Conservation (phyloP, 2,797 vertebrate species). For the Cichlasoma orientale region DNA sequence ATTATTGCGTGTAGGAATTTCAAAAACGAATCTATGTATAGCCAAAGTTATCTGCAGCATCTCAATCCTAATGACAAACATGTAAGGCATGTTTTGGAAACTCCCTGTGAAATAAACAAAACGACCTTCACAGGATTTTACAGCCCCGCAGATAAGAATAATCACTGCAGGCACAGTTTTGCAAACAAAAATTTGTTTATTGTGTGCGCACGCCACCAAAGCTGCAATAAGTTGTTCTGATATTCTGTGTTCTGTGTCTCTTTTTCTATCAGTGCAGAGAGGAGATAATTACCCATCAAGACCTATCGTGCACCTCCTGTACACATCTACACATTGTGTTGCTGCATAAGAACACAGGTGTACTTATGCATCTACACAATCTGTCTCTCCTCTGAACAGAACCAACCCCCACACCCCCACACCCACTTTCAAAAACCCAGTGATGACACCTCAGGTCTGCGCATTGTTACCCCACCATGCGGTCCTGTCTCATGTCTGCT, state of each 20-base stretch:
- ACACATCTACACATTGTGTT: not conserved
- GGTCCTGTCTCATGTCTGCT: constrained; percentile 60
- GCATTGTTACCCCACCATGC: constrained; percentile 47
- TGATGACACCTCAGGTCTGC: constrained; percentile 38
- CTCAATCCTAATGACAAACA: constrained; percentile 51
- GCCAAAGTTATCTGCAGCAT: constrained; percentile 50
- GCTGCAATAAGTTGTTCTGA: constrained; percentile 18
- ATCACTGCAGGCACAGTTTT: constrained; percentile 29
- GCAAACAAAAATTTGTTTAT: constrained; percentile 40
- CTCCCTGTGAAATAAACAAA: constrained; percentile 40
- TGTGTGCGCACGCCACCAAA: not conserved
- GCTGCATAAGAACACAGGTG: constrained; percentile 26
- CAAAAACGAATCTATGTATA: constrained; percentile 39
- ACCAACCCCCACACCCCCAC: not conserved
- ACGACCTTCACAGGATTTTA: constrained; percentile 48
- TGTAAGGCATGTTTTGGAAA: constrained; percentile 33
- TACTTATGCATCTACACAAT: constrained; percentile 39
- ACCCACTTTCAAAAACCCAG: constrained; percentile 2
- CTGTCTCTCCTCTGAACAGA: constrained; percentile 21
- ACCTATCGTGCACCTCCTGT: constrained; percentile 11
- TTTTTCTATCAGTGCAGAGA: constrained; percentile 51
- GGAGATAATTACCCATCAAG: constrained; percentile 40
- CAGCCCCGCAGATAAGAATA: constrained; percentile 49
- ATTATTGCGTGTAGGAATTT: constrained; percentile 53
- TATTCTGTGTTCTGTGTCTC: constrained; percentile 14